Evolutionary conservation across 2,888 invertebrate species (phyloP).

Genomic region (Hydropsyche betteni): DNA sequence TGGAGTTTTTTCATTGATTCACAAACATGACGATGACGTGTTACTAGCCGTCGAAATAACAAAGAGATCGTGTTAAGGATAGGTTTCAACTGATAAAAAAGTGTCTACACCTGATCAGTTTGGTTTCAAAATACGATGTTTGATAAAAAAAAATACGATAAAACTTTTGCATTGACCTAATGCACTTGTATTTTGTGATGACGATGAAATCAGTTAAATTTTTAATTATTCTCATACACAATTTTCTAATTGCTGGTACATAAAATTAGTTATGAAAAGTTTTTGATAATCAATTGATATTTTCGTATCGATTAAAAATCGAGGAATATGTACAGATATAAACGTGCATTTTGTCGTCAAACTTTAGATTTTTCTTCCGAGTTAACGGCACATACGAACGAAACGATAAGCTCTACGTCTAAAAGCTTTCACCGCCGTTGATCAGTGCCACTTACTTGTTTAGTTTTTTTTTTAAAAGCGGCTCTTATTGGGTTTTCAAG

Average conservation of each 20-base stretch:
- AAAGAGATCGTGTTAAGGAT: too few relatives aligned
- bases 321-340: neutral
- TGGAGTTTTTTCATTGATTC: too few relatives aligned
- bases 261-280: neutral
- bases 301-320: neutral
- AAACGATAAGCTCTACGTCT: neutral
- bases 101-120: too few relatives aligned
- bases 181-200: too few relatives aligned
- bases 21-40: too few relatives aligned
- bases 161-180: too few relatives aligned
- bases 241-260: neutral
- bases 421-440: slow-evolving; percentile 13
- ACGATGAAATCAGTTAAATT: too few relatives aligned
- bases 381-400: neutral
- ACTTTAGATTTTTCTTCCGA: neutral
- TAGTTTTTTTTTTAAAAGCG: neutral
- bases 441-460: slow-evolving; percentile 11
- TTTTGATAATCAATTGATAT: neutral
- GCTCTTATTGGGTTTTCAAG: neutral
- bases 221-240: too few relatives aligned
- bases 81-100: too few relatives aligned
- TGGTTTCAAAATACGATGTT: too few relatives aligned
- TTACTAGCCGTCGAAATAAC: too few relatives aligned
- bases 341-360: neutral
- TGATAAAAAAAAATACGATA: too few relatives aligned